Conservation (phyloP, 2,113 vertebrate genomes). For the Leuciscus idus region DNA sequence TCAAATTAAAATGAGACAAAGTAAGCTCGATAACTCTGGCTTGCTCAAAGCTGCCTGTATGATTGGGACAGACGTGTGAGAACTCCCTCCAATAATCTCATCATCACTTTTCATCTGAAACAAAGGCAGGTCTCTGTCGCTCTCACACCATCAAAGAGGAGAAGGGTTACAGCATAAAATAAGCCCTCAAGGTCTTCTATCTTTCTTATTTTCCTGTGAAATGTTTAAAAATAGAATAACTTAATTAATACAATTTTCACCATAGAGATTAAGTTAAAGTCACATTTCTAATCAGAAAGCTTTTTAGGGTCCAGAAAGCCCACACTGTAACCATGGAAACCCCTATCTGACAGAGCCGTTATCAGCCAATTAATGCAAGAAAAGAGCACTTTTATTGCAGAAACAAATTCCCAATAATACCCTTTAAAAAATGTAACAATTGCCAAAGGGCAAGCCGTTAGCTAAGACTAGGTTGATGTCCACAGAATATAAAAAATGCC, state of each 20-base stretch:
- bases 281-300: constrained; percentile 62
- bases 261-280: constrained; percentile 62
- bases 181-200: constrained; percentile 48
- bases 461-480: constrained; percentile 3
- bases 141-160: constrained; percentile 49
- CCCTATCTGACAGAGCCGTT: constrained; percentile 57
- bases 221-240: constrained; percentile 60
- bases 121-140: constrained; percentile 41
- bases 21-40: background rate
- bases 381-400: constrained; percentile 49
- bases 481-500: constrained; percentile 21
- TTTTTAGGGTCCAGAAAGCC: constrained; percentile 62
- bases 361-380: constrained; percentile 59
- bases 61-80: constrained; percentile 2
- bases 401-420: constrained; percentile 57
- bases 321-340: constrained; percentile 62
- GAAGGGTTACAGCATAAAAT: constrained; percentile 37
- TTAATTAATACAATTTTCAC: constrained; percentile 65
- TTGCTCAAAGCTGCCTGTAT: background rate
- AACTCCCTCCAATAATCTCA: constrained; percentile 15
- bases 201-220: constrained; percentile 54
- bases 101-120: constrained; percentile 23
- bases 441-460: constrained; percentile 44
- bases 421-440: constrained; percentile 45
- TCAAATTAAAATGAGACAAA: background rate